These are phyloP conservation scores for Dendrocincla fuliginosa DNA, from an alignment of 2,797 vertebrate genomes.

Conservation along the genomic window DNA sequence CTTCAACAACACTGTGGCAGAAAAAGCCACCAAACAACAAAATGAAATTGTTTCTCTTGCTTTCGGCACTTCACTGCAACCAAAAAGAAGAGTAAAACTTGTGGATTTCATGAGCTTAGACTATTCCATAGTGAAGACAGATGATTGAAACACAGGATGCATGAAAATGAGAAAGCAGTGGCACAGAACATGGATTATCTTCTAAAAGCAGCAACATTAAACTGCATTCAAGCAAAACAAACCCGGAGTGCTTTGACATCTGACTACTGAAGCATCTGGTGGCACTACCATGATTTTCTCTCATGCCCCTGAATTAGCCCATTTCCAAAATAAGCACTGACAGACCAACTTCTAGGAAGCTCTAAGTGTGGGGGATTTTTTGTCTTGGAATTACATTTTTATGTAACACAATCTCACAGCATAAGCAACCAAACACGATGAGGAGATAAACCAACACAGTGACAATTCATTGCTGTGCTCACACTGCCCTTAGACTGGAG, in stretches of 20 bases:
- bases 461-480: neutral
- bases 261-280: neutral
- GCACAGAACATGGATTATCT: neutral
- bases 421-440: neutral
- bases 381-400: neutral
- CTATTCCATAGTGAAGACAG: neutral
- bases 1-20: neutral
- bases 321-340: slow-evolving; percentile 6
- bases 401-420: neutral
- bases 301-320: neutral
- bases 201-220: slow-evolving; percentile 3
- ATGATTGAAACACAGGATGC: neutral
- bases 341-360: neutral
- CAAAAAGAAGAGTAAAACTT: neutral
- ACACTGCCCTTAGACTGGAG: neutral
- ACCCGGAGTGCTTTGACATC: neutral
- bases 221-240: neutral
- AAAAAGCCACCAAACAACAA: neutral
- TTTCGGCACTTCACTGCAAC: neutral
- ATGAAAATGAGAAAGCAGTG: neutral
- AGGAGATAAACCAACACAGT: neutral
- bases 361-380: neutral
- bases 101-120: neutral
- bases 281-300: neutral
- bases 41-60: neutral